Conservation (phyloP, 2,797 vertebrate species). For the Chloroceryle amazona region DNA sequence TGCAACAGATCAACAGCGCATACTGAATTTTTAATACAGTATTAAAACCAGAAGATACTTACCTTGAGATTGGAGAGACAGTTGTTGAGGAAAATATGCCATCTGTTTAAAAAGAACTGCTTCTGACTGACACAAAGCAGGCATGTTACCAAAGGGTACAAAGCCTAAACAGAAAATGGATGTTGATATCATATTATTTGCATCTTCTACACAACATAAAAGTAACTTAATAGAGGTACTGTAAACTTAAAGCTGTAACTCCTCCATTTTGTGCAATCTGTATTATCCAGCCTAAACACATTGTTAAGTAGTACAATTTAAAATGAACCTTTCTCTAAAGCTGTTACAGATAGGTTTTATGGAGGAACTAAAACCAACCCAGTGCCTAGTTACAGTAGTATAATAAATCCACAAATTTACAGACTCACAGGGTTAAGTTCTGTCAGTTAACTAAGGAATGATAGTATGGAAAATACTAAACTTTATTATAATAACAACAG, state of each 20-base stretch:
- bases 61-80: constrained; percentile 99
- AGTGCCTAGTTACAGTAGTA: background rate
- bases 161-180: constrained; percentile 84
- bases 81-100: constrained; percentile 99
- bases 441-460: background rate
- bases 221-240: background rate
- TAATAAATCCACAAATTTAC: background rate
- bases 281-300: background rate
- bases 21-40: background rate
- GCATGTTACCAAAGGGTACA: constrained; percentile 98
- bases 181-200: background rate
- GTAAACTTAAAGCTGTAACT: background rate
- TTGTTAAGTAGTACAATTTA: background rate
- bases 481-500: background rate
- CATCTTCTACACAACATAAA: background rate
- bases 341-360: background rate
- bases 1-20: background rate
- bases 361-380: background rate
- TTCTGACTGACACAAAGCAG: constrained; percentile 99
- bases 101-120: constrained; percentile 96
- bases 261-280: background rate
- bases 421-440: background rate
- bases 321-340: constrained; percentile 1
- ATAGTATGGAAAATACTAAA: background rate
- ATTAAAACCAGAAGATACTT: constrained; percentile 50